These are phyloP conservation scores for Periphyllus acericola DNA, from an alignment of 2,888 invertebrate species.

Conservation along the genomic window DNA sequence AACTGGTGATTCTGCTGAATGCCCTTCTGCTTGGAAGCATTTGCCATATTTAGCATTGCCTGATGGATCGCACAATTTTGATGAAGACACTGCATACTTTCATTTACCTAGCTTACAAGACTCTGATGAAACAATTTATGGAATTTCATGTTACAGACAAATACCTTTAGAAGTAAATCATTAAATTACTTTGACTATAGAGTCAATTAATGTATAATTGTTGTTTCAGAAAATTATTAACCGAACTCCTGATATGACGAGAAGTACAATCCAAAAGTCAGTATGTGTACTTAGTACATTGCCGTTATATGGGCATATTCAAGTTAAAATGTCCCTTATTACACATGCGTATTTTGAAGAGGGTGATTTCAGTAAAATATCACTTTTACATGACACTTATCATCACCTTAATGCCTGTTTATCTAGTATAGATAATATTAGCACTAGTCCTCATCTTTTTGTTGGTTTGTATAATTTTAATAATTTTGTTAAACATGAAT, in stretches of 20 bases:
- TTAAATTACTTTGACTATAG: conserved; percentile 40
- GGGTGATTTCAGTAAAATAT: conserved; percentile 89
- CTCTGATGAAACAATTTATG: conserved; percentile 88
- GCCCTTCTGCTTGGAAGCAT: conserved; percentile 93
- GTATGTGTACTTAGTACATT: conserved; percentile 92
- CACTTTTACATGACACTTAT: conserved; percentile 89
- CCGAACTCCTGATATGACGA: conserved; percentile 92
- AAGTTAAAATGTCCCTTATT: conserved; percentile 92
- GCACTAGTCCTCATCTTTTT: conserved; percentile 72
- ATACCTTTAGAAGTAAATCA: conserved; percentile 87
- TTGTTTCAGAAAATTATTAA: conserved; percentile 84
- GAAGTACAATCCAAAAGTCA: conserved; percentile 97
- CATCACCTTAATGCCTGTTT: conserved; percentile 90
- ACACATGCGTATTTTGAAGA: conserved; percentile 98
- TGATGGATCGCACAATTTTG: conserved; percentile 97
- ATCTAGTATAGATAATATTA: conserved; percentile 68
- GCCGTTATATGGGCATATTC: conserved; percentile 93
- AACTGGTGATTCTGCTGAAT: conserved; percentile 73
- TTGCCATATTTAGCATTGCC: conserved; percentile 96
- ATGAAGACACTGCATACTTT: conserved; percentile 95
- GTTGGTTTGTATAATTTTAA: conserved; percentile 71
- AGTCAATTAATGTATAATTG: conserved; percentile 1
- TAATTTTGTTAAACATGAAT: not conserved
- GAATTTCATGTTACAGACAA: conserved; percentile 97
- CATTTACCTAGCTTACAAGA: conserved; percentile 89